Evolutionary conservation across 1,140 invertebrate genomes (phyloP), one percentile per base, ranked within the genome.

Genomic region (Drosophila parvula): DNA sequence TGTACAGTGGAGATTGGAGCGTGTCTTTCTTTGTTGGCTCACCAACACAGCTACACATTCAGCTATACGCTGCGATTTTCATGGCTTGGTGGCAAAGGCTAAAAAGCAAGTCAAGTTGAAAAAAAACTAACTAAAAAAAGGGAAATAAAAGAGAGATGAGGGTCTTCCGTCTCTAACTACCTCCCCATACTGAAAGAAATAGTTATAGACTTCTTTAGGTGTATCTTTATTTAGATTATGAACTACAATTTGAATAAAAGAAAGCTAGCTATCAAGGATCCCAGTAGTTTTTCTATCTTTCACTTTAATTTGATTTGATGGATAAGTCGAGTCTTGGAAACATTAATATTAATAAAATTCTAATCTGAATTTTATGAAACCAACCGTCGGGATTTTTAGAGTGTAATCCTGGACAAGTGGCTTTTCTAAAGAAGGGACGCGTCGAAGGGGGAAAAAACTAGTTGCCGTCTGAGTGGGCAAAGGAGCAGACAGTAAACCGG

Each of bases 21-120:
- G 62, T 76, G 74, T 56, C 73, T 76, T 76, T 77, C 73, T 76
- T 76, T 77, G 48, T 76, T 68, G 74, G 34, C 44, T 30, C 56
- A 60, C 56, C 16, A 48, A 53, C 62, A 68, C 28, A 38, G 64
- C 28, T 43, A 60, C 47, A 74, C 50, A 50, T 43, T 0, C 28
- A 38, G 64, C 28, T 43, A 60, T 41, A 74, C 50, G 50, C 48
- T 0, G n/a, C 36, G 51, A 67, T 58, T 74, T 67, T 79, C 71
- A 70, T 56, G 55, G 71, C 40, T 62, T 67, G 70, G 50, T 73
- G 27, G 44, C 18, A 60, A 78, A 53, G 67, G 67, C 56, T 59
- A 77, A 61, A 80, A 69, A 65, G 55, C 56, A 38, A 81, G 75
- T 53, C 34, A 67, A 74, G 53, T 73, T 57, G 43, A 30, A 53